Percentiles rank a stretch among this genome's conserved stretches.
Conservation (phyloP, 2,113 vertebrate genomes). For the Artemisiospiza belli region DNA sequence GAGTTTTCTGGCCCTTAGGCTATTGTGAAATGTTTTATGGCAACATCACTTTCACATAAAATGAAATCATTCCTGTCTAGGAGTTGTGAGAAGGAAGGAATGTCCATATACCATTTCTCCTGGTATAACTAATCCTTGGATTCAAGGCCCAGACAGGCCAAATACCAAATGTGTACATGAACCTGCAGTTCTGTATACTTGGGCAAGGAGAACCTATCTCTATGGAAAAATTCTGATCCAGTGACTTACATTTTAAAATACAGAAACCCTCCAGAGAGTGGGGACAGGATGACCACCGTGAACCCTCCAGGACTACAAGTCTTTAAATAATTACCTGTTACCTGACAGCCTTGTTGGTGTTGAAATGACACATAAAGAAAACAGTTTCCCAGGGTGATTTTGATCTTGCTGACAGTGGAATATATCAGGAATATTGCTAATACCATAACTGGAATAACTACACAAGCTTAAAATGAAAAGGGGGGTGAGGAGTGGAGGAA, state of each 20-base stretch:
- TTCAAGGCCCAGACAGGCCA: neutral
- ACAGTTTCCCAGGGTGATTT: neutral
- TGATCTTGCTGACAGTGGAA: neutral
- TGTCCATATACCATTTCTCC: neutral
- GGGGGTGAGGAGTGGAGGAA: neutral
- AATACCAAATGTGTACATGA: neutral
- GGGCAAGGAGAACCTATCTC: accelerated
- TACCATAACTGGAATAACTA: neutral
- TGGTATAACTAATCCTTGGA: neutral
- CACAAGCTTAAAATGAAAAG: neutral
- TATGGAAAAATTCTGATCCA: neutral
- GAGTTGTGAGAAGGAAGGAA: neutral
- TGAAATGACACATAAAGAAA: neutral
- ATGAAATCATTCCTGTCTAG: neutral
- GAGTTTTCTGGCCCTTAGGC: neutral
- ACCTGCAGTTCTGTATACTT: neutral
- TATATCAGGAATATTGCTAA: constrained; percentile 7
- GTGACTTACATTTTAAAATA: neutral
- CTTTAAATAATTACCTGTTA: neutral
- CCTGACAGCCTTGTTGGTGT: neutral
- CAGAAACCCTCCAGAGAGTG: neutral
- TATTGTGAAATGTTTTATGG: neutral
- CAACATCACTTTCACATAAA: neutral
- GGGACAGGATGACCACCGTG: neutral
- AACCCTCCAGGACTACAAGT: neutral